Evolutionary conservation across 2,113 vertebrate genomes (phyloP).

Genomic region (Gymnobelideus leadbeateri): DNA sequence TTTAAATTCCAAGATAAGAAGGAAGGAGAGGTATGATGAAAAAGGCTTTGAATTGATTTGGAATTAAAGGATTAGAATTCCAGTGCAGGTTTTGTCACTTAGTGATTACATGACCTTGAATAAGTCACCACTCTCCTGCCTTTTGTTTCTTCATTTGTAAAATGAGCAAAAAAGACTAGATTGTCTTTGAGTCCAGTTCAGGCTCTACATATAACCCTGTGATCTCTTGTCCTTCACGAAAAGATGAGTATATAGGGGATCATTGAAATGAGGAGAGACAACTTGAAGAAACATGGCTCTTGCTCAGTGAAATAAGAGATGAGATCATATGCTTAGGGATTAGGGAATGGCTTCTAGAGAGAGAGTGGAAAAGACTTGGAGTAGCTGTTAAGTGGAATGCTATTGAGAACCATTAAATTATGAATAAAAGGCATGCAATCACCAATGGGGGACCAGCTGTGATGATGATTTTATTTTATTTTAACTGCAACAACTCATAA

Average conservation of each 20-base stretch:
- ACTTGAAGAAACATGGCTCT: background rate
- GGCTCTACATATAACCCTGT: background rate
- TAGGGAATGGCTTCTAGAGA: too few species aligned
- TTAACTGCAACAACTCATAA: background rate
- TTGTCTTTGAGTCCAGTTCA: background rate
- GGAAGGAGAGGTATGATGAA: background rate
- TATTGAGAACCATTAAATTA: background rate
- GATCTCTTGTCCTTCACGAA: background rate
- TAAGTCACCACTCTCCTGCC: background rate
- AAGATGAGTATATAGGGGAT: background rate
- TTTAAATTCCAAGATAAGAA: background rate
- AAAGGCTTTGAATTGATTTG: background rate
- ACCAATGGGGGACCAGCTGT: background rate
- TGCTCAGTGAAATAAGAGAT: too few species aligned
- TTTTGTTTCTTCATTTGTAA: background rate
- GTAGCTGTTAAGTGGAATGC: background rate
- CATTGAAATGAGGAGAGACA: background rate
- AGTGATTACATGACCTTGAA: background rate
- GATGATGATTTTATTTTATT: background rate
- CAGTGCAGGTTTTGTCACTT: background rate
- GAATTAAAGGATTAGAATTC: background rate
- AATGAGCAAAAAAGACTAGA: background rate
- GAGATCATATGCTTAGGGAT: too few species aligned
- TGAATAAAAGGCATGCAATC: background rate
- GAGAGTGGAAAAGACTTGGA: too few species aligned